phyloP scores from a whole-genome alignment of 2,113 vertebrate genomes.

The Microcebus tavaratra region DNA sequence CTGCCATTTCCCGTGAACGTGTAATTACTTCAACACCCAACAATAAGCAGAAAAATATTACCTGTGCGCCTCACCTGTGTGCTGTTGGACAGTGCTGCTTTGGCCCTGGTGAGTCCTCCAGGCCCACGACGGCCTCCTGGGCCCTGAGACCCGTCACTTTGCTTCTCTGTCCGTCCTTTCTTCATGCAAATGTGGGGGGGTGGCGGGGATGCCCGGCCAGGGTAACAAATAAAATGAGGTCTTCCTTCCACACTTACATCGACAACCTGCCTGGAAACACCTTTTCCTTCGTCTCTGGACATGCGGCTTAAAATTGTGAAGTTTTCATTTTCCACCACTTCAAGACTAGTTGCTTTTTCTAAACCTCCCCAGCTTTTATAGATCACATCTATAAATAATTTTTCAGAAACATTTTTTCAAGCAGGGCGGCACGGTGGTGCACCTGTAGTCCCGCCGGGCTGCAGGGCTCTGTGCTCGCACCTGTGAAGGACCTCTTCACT shows the following conservation, averaged over 20 bases:
- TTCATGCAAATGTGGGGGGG: background rate
- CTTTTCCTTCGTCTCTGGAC: background rate
- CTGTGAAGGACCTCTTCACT: background rate
- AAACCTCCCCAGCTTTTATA: background rate
- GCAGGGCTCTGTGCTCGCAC: background rate
- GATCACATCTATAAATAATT: background rate
- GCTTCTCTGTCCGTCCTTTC: background rate
- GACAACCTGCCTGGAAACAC: background rate
- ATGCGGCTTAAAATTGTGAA: background rate
- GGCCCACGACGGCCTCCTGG: background rate
- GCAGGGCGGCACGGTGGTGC: background rate
- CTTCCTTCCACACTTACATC: background rate
- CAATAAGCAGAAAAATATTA: background rate
- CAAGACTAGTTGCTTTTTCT: background rate
- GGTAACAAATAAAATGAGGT: background rate
- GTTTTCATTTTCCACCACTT: background rate
- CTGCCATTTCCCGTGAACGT: background rate
- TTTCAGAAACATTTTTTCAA: background rate
- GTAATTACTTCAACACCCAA: background rate
- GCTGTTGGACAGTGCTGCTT: background rate
- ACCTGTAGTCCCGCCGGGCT: background rate
- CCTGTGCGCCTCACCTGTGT: no score
- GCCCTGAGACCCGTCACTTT: rapidly evolving
- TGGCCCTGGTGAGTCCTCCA: rapidly evolving
- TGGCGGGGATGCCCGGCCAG: background rate